These are phyloP conservation scores for Cerceris rybyensis DNA, from an alignment of 2,888 invertebrate species.

Conservation along the genomic window DNA sequence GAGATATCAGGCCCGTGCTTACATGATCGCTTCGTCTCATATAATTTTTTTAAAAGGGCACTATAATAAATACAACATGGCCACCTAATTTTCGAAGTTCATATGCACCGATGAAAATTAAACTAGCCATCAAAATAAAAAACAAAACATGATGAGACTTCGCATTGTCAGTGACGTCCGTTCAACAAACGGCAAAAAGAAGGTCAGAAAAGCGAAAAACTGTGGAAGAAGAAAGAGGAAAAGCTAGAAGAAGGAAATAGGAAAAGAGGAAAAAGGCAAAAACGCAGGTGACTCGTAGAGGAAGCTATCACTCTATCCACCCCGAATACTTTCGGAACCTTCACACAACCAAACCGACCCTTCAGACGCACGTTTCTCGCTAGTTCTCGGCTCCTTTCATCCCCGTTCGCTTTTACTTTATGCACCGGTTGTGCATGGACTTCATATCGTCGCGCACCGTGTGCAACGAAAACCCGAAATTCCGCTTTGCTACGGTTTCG, in stretches of 20 bases:
- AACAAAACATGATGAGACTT: no score
- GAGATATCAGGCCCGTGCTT: no score
- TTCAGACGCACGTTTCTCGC: constrained; percentile 59
- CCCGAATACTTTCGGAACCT: constrained; percentile 56
- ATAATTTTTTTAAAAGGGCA: no score
- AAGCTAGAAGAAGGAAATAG: not conserved
- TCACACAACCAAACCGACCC: constrained; percentile 53
- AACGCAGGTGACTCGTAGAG: not conserved
- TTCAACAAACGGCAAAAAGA: not conserved
- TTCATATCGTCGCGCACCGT: constrained; percentile 46
- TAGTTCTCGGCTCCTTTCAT: constrained; percentile 60
- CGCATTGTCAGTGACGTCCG: not conserved
- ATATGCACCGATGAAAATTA: no score
- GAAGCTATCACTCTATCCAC: constrained; percentile 53
- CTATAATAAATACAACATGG: no score
- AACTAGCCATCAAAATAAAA: no score
- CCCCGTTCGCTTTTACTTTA: constrained; percentile 64
- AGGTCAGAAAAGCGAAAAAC: not conserved
- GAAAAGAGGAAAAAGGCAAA: constrained; percentile 21
- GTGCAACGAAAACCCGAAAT: constrained; percentile 60
- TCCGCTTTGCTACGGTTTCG: constrained; percentile 52
- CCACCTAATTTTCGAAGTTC: no score
- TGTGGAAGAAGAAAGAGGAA: not conserved
- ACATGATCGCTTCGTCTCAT: no score
- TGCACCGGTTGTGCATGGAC: constrained; percentile 53